Conservation (phyloP, 2,113 vertebrate species). For the Tragelaphus strepsiceros region DNA sequence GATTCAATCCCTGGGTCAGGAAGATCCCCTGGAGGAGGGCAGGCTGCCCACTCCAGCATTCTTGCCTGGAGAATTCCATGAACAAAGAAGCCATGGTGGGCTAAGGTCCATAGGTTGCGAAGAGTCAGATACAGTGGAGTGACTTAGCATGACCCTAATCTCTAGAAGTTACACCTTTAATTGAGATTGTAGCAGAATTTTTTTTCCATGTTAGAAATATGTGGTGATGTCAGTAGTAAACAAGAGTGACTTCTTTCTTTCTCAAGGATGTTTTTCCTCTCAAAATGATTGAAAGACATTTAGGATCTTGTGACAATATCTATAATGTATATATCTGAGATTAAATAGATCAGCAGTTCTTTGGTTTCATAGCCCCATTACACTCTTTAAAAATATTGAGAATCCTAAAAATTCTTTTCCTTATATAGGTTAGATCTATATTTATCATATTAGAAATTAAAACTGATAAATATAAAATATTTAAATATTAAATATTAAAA, state of each 20-base stretch:
- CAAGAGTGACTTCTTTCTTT: neutral
- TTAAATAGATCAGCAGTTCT: neutral
- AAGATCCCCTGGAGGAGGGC: neutral
- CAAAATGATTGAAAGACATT: neutral
- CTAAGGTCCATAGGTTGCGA: neutral
- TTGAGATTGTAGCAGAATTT: neutral
- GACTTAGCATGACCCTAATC: neutral
- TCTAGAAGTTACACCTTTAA: neutral
- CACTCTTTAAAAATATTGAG: neutral
- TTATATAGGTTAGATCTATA: neutral
- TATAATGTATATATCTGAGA: neutral
- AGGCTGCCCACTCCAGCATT: neutral
- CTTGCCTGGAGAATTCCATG: neutral
- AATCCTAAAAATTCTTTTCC: neutral
- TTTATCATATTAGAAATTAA: neutral
- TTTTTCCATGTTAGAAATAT: neutral
- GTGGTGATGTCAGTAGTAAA: neutral
- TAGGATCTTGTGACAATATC: neutral
- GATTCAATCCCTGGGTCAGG: neutral
- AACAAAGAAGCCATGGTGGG: neutral
- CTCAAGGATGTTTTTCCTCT: neutral
- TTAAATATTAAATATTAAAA: neutral
- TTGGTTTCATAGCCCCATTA: neutral
- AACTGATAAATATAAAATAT: neutral
- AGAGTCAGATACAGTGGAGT: neutral